A percentile compares a stretch with the other conserved stretches of the same genome.
Conservation (phyloP, 2,888 invertebrate species). For the Cephus rjabovi region DNA sequence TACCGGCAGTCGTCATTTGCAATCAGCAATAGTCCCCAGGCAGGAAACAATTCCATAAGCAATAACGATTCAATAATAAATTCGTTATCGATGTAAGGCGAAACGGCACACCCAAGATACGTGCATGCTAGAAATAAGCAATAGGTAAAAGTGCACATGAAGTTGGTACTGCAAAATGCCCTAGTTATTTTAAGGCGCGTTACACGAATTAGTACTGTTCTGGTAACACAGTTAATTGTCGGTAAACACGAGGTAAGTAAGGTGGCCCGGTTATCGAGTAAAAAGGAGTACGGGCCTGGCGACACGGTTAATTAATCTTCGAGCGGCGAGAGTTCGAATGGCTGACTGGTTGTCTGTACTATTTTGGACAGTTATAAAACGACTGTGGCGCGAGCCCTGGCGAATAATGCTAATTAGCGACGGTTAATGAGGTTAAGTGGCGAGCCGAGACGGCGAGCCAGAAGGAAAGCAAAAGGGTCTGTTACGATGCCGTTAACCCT, state of each 20-base stretch:
- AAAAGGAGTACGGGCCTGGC: neutral
- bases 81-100: neutral
- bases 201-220: neutral
- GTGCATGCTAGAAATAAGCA: neutral
- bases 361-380: neutral
- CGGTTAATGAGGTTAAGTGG: slow-evolving; percentile 28
- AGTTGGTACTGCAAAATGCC: neutral
- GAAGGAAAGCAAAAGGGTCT: neutral
- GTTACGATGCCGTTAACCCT: neutral
- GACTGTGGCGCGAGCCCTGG: slow-evolving; percentile 21
- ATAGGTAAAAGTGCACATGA: neutral
- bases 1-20: neutral
- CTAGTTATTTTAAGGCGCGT: neutral
- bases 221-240: neutral
- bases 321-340: neutral
- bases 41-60: neutral
- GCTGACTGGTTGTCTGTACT: neutral
- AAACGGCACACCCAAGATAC: neutral
- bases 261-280: neutral
- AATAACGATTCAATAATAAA: neutral
- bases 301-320: neutral
- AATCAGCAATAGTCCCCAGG: neutral
- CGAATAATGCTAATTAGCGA: slow-evolving; percentile 29
- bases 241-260: neutral
- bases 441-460: neutral